A percentile compares a stretch with the other conserved stretches of the same genome.
These are phyloP conservation scores for Odontesthes bonariensis DNA, from an alignment of 2,113 vertebrate species.

Conservation along the genomic window DNA sequence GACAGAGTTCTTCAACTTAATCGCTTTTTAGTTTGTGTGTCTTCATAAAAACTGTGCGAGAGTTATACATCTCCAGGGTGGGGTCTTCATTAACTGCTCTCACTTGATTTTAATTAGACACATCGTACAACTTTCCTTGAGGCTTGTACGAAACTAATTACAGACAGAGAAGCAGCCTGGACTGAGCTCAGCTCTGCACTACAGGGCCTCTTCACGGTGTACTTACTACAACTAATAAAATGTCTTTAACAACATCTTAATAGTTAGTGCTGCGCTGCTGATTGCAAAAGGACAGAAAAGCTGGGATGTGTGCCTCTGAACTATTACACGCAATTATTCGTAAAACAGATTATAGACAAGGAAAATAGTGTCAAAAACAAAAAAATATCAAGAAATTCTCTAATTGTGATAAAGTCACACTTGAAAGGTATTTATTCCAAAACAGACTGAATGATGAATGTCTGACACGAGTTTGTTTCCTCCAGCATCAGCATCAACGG, in stretches of 20 bases:
- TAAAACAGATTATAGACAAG: too few species aligned
- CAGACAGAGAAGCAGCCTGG: conserved; percentile 25
- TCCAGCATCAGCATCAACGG: background rate
- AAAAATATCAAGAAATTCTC: too few species aligned
- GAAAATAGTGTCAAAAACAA: too few species aligned
- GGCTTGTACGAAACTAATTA: conserved; percentile 50
- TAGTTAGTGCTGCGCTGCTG: background rate
- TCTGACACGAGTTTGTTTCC: background rate
- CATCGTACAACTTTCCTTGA: conserved; percentile 36
- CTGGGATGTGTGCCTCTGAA: too few species aligned
- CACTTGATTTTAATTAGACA: conserved; percentile 53
- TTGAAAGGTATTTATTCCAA: too few species aligned
- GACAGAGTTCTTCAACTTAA: background rate
- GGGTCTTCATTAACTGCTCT: conserved; percentile 3
- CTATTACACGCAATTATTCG: too few species aligned
- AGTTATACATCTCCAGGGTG: background rate
- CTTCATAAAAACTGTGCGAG: background rate
- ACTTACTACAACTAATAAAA: conserved; percentile 15
- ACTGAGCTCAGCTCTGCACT: conserved; percentile 9
- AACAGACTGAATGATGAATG: too few species aligned
- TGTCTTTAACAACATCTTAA: background rate
- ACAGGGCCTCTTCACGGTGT: conserved; percentile 15
- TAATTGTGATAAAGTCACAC: too few species aligned
- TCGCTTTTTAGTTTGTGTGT: background rate
- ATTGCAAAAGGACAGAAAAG: background rate